Evolutionary conservation across 2,797 vertebrate species (phyloP), one percentile per base, ranked within the genome.

Genomic region (Paedocypris micromegethes): DNA sequence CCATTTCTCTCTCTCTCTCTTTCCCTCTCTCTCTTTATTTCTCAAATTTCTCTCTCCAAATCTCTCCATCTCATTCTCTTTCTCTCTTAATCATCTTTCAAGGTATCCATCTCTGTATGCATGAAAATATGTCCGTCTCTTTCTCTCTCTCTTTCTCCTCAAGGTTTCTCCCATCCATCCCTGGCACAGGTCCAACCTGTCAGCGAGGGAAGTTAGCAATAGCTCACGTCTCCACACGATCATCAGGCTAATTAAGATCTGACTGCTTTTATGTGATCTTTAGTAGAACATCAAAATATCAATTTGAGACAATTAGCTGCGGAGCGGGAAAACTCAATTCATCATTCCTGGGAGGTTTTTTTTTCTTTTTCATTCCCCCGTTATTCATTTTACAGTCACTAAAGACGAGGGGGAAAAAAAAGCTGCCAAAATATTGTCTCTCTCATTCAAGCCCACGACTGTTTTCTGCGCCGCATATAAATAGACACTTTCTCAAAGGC

Each of bases 111-210:
- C 23, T 23, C 23, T 23, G 23, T 23, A 23, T 23, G 23, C 23
- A 23, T 23, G 23, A 23, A 23, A 23, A 23, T 23, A 23, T 23
- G 23, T 23, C 23, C 23, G 23, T 23, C 23, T 23, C 23, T 23
- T 23, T 23, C 23, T 23, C 8, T 9, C 51, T 9, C 64, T 5
- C 58, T 84, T 82, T 87, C 89, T 87, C 86, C 82, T 85, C 84
- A 75, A 75, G 88, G 84, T 90, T 91, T 63, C 70, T 69, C 47
- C 84, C 90, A 90, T 92, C 87, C 87, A 87, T 89, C 84, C 83
- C 85, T 94, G 94, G 95, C 93, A 82, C 74, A 46, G 69, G 64
- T 93, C 93, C 94, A 94, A 88, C 82, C 88, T 88, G 87, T 87
- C 89, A 92, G 84, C 85, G 86, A 78, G 84, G 86, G 87, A 91